Percentiles rank a stretch among this genome's conserved stretches.
Conservation (phyloP, 2,888 invertebrate species). For the Campoplex nolae region DNA sequence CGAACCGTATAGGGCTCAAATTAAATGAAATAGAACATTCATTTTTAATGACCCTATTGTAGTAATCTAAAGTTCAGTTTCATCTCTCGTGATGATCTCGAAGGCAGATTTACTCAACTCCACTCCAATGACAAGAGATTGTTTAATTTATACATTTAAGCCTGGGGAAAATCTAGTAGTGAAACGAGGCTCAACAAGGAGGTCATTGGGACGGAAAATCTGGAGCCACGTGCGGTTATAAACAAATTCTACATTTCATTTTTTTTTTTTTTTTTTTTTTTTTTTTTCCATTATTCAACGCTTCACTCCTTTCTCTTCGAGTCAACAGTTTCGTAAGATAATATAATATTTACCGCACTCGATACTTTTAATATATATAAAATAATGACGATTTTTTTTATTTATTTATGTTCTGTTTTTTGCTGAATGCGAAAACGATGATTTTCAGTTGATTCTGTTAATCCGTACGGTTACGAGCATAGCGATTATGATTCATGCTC, state of each 20-base stretch:
- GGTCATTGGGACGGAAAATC: not conserved
- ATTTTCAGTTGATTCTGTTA: conserved; percentile 50
- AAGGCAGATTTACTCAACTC: not conserved
- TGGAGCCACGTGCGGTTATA: not conserved
- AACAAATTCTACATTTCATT: conserved; percentile 34
- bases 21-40: not conserved
- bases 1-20: not conserved
- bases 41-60: not conserved
- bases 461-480: conserved; percentile 47
- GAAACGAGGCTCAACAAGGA: no score
- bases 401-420: conserved; percentile 35
- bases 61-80: not conserved
- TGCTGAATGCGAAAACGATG: conserved; percentile 70
- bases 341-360: conserved; percentile 38
- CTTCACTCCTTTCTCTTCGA: conserved; percentile 62
- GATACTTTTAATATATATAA: conserved; percentile 63
- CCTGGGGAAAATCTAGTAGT: not conserved
- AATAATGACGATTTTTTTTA: conserved; percentile 75
- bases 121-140: not conserved
- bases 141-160: not conserved
- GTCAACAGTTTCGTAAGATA: conserved; percentile 69
- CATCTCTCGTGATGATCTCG: no score
- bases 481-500: conserved; percentile 42
- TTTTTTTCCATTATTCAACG: conserved; percentile 71
- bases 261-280: conserved; percentile 11